These are phyloP conservation scores for Platyscapa corneri DNA, from an alignment of 1,140 invertebrate genomes.

Conservation along the genomic window DNA sequence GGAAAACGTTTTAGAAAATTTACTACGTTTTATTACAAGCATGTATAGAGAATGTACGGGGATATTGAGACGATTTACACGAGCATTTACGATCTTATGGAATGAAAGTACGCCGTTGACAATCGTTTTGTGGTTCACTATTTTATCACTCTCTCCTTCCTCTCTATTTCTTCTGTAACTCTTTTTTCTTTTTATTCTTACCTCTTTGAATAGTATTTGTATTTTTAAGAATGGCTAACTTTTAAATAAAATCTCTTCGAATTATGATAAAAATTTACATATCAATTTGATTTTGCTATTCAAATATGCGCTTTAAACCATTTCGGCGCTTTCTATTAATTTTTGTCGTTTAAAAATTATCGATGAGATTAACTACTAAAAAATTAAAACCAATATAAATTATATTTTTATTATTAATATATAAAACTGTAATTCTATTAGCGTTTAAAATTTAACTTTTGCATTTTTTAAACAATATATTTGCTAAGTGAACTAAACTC, in stretches of 20 bases:
- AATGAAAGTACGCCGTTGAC: conserved; percentile 23
- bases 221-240: not conserved
- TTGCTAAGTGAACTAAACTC: too few relatives aligned
- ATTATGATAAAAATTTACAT: conserved; percentile 17
- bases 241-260: conserved; percentile 23
- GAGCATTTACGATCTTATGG: conserved; percentile 30
- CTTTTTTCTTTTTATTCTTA: conserved; percentile 8
- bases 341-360: not conserved
- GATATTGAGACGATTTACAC: conserved; percentile 16
- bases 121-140: conserved; percentile 36
- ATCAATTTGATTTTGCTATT: not conserved
- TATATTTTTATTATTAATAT: too few relatives aligned
- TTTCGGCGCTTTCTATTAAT: not conserved
- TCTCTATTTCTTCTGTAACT: conserved; percentile 18
- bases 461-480: too few relatives aligned
- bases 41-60: not conserved
- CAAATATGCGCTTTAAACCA: not conserved
- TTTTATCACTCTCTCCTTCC: conserved; percentile 20
- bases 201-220: conserved; percentile 12
- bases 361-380: too few relatives aligned
- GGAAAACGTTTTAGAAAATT: conserved; percentile 2
- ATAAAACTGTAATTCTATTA: too few relatives aligned
- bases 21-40: conserved; percentile 19
- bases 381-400: too few relatives aligned
- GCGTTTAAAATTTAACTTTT: too few relatives aligned